Base-by-base conservation (phyloP, 2,888 invertebrate species). In the Protonemura montana region DNA sequence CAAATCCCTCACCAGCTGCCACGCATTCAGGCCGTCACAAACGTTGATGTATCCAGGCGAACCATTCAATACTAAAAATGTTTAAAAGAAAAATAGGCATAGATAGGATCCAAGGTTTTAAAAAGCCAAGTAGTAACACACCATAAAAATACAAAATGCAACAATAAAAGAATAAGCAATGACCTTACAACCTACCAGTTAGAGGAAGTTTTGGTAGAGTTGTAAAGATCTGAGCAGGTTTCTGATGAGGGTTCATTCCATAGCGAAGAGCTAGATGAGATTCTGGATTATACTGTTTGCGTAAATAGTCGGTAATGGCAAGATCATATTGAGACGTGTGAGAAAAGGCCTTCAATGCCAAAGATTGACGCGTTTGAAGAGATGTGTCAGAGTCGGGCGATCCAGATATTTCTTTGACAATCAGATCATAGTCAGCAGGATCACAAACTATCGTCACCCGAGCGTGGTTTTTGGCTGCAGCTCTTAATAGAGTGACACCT, bases 21-120 rank as follows among this genome's bases (percentile, higher is more conserved):
- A 99, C 0, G 97, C 99, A 91, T 99, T 99, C 0, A 99, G 93
- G 0, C 98, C 99, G 91, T 99, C 99, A 90, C 98, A 98, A 2
- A 99, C 93, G 92, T 99, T 99, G 89, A 99, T 99, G 91, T 96
- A 99, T 0, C 99, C 99, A 0, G 99, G 99, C 0, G 98, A 95
- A 10, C 98, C 98, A 91, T 99, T 99, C 30, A 98, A 91, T 0
- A 98, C 98, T 88, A 93, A 86, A 89, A n/a, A 35, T 10, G 10
- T 88, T 76, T 16, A 76, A 76, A 76, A 42, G 25, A 59, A 59
- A 2, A 16, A 21, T 10, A n/a, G n/a, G n/a, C n/a, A n/a, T n/a
- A n/a, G n/a, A n/a, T n/a, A n/a, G 35, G 10, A 35, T 35, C 35
- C 35, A 35, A 35, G n/a, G n/a, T 10, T 35, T 35, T 35, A 35